Conservation (phyloP, 2,113 vertebrate genomes). For the Pithys albifrons region DNA sequence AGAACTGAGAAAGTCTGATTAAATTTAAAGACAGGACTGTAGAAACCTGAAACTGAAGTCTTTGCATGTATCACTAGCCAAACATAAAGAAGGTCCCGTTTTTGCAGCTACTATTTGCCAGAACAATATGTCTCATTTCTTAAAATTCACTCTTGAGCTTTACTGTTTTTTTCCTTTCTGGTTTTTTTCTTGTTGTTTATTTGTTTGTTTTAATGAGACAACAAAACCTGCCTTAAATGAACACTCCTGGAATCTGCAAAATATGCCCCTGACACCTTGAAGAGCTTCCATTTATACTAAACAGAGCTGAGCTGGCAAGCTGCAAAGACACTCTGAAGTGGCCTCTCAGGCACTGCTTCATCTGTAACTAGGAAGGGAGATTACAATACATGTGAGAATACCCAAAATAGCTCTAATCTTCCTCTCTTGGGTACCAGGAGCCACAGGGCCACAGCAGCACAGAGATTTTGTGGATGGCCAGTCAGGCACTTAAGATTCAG, state of each 20-base stretch:
- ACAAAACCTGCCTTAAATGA: not conserved
- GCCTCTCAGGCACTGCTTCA: slow-evolving; percentile 28
- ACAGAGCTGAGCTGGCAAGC: slow-evolving; percentile 29
- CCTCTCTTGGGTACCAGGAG: not conserved
- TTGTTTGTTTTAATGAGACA: not conserved
- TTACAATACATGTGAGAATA: slow-evolving; percentile 20
- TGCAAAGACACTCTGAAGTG: slow-evolving; percentile 32
- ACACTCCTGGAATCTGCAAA: not conserved
- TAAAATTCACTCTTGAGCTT: not conserved
- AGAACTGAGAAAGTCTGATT: not conserved
- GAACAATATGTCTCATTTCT: not conserved
- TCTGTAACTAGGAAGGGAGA: not conserved
- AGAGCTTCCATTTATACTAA: slow-evolving; percentile 30
- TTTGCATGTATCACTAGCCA: not conserved
- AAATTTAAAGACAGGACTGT: not conserved
- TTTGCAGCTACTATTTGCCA: not conserved
- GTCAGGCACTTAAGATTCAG: not conserved
- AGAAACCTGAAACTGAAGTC: not conserved
- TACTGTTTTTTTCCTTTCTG: not conserved
- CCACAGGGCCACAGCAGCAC: not conserved
- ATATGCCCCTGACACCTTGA: not conserved
- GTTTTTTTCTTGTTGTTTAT: no score
- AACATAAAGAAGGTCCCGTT: not conserved
- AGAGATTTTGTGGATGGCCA: not conserved
- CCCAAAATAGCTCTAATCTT: slow-evolving; percentile 61